Evolutionary conservation across 1,140 invertebrate genomes (phyloP).

Genomic region (Drosophila tani): DNA sequence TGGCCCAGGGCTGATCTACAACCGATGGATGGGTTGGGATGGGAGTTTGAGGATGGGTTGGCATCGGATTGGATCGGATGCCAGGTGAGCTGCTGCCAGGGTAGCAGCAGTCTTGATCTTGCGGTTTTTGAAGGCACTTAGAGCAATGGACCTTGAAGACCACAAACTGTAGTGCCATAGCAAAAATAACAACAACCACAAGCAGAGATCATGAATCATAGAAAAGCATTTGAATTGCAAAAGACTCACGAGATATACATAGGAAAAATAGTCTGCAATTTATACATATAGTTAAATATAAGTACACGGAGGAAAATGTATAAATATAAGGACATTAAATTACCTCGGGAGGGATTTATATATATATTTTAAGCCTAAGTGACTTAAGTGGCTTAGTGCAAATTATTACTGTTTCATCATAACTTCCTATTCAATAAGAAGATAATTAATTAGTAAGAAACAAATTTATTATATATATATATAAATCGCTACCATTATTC

Average conservation of each 20-base stretch:
- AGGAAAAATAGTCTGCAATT: conserved; percentile 54
- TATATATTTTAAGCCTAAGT: not conserved
- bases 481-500: not conserved
- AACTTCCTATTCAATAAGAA: too few species aligned
- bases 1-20: conserved; percentile 62
- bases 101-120: conserved; percentile 39
- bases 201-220: conserved; percentile 55
- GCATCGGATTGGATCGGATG: conserved; percentile 13
- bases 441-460: too few species aligned
- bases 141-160: conserved; percentile 62
- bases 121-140: conserved; percentile 53
- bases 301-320: not conserved
- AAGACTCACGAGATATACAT: conserved; percentile 50
- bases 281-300: conserved; percentile 29
- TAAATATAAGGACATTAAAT: not conserved
- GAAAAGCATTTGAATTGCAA: conserved; percentile 76
- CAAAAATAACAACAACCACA: conserved; percentile 17
- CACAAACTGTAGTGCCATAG: conserved; percentile 43
- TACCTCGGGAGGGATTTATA: too few species aligned
- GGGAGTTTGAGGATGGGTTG: conserved; percentile 13
- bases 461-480: too few species aligned
- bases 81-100: conserved; percentile 29
- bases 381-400: too few species aligned
- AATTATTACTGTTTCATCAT: too few species aligned
- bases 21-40: conserved; percentile 33